A percentile compares a stretch with the other conserved stretches of the same genome.
Conservation (phyloP, 2,888 invertebrate species). For the Crematogaster levior region DNA sequence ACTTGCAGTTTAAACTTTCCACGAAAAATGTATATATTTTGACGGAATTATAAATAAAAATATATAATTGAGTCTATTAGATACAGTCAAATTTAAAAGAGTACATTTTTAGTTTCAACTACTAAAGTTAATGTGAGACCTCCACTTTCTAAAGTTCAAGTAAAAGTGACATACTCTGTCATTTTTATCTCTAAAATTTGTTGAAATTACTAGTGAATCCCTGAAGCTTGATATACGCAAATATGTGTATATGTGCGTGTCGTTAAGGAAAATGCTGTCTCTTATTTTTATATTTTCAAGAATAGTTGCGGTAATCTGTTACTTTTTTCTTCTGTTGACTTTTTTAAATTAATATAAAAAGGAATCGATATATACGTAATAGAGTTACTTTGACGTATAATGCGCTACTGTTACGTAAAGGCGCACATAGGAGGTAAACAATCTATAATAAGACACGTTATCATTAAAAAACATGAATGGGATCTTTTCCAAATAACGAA, state of each 20-base stretch:
- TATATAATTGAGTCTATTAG: not conserved
- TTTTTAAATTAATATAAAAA: constrained; percentile 21
- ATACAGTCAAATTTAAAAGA: not conserved
- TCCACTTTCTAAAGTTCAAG: not conserved
- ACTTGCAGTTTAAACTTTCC: not conserved
- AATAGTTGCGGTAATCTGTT: constrained; percentile 23
- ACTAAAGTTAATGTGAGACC: not conserved
- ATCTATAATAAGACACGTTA: constrained; percentile 36
- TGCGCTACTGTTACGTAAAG: constrained; percentile 32
- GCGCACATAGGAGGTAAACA: constrained; percentile 27
- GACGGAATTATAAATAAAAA: too few species aligned
- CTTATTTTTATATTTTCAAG: constrained; percentile 13
- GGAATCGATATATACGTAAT: constrained; percentile 19
- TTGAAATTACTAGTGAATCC: not conserved
- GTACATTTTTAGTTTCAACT: not conserved
- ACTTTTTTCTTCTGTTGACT: constrained; percentile 4
- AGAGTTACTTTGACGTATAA: constrained; percentile 41
- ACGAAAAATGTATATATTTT: not conserved
- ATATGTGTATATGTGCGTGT: not conserved
- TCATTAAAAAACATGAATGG: constrained; percentile 26
- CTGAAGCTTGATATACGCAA: not conserved
- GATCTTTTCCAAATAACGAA: not conserved
- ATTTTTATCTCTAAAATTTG: not conserved
- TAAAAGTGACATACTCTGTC: not conserved
- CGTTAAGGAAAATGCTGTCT: not conserved